These are phyloP conservation scores for Sepioteuthis lessoniana DNA, from an alignment of 2,888 invertebrate genomes.

Conservation along the genomic window DNA sequence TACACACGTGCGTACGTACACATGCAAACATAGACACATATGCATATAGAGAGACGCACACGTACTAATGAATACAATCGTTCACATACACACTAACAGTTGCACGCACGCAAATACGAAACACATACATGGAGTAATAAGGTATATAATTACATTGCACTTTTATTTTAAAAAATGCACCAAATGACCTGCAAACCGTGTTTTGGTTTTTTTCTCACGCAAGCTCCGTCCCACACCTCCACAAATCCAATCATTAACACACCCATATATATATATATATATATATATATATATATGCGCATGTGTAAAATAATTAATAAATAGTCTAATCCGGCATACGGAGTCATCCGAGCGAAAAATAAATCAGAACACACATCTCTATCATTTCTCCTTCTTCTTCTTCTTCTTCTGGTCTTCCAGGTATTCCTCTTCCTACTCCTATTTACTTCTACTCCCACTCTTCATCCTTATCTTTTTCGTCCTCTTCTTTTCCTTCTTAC, in stretches of 20 bases:
- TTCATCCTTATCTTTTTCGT: too few relatives aligned
- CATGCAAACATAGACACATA: too few relatives aligned
- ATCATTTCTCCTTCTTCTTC: not conserved
- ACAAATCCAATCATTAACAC: not conserved
- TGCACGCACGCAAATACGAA: too few relatives aligned
- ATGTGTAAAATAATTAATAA: not conserved
- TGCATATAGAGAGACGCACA: not conserved
- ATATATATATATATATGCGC: not conserved
- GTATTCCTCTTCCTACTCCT: not conserved
- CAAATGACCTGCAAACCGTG: not conserved
- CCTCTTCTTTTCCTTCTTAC: too few relatives aligned
- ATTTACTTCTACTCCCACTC: not conserved
- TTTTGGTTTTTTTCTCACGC: not conserved
- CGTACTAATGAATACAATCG: too few relatives aligned
- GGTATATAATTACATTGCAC: not conserved
- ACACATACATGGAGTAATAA: not conserved
- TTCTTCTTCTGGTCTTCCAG: too few relatives aligned
- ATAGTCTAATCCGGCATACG: not conserved
- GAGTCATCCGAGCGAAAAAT: not conserved
- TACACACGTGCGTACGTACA: too few relatives aligned
- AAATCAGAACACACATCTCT: not conserved
- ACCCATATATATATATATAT: too few relatives aligned
- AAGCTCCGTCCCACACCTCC: not conserved
- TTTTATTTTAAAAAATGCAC: not conserved
- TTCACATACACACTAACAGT: too few relatives aligned